Base-by-base conservation (phyloP, 2,113 vertebrate genomes). In the Nicator chloris region DNA sequence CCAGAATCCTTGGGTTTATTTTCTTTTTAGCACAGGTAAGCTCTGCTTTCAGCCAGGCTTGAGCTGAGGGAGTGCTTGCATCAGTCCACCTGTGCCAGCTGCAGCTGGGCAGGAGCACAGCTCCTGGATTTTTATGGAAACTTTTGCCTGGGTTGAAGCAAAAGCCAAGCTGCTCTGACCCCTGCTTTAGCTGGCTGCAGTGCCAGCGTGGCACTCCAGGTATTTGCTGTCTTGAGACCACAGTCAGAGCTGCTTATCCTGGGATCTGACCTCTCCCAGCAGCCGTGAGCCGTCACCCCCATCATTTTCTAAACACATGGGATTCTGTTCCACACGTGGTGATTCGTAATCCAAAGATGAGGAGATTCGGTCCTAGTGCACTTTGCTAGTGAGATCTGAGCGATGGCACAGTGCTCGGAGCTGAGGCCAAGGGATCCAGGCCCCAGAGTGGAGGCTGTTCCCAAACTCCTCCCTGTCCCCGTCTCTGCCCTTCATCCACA, bases 41-140 rank as follows among this genome's bases (percentile, higher is more conserved):
- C 26, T 76, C 37, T n/a, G 15, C 14, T 71, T 44, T 56, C n/a
- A 63, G 73, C 10, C 11, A 4, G 33, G 18, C 33, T 2, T 50
- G 15, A 53, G 53, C 7, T 44, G 27, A 28, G n/a, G 73, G 64
- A 42, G 24, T 1, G 2, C 63, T 69, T 21, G 26, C 40, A 28
- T 57, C 50, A 5, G 16, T 12, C 40, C 37, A 13, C 22, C 42
- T 23, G 2, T 15, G 27, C n/a, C 0, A 0, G 51, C 33, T n/a
- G 40, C 0, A 1, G 56, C 79, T 24, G 42, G 37, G 15, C 0
- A 7, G 72, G 49, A 44, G 49, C 64, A 30, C 37, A 26, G 49
- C 44, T 60, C 64, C 78, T 30, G 27, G 40, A 49, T 49, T 83
- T 82, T 21, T 22, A 20, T 7, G 31, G 51, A 60, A 35, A 24